A percentile compares a stretch with the other conserved stretches of the same genome.
Evolutionary conservation across 2,888 invertebrate species (phyloP).

Genomic region (Xestia c-nigrum): DNA sequence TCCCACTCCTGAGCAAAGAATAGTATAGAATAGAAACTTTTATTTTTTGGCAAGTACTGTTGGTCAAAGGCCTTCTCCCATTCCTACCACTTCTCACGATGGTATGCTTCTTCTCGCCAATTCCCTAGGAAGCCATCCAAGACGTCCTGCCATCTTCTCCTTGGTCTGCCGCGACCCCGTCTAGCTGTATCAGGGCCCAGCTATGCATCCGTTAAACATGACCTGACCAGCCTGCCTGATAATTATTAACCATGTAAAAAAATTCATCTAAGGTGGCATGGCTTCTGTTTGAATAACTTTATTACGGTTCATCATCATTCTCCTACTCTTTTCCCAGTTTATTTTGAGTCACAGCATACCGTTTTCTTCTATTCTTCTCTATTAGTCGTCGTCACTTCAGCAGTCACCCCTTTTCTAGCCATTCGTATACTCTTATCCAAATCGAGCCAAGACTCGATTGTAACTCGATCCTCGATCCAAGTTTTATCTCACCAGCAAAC

Average conservation of each 20-base stretch:
- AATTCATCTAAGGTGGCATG: not conserved
- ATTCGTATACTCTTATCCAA: not conserved
- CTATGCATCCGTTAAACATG: no score
- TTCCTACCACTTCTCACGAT: no score
- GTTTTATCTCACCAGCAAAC: conserved; percentile 51
- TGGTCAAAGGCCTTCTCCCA: no score
- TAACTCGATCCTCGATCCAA: conserved; percentile 21
- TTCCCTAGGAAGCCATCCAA: no score
- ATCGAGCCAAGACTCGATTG: conserved; percentile 15
- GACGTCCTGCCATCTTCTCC: no score
- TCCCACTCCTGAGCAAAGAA: no score
- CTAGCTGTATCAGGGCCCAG: no score
- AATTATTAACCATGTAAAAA: not conserved
- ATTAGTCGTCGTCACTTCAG: not conserved
- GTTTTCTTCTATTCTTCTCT: not conserved
- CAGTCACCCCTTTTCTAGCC: not conserved
- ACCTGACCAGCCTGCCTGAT: no score
- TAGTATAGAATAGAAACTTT: no score
- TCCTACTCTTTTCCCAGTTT: not conserved
- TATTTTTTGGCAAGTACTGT: no score
- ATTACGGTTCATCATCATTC: not conserved
- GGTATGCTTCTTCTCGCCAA: no score
- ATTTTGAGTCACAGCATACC: not conserved
- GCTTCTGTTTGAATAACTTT: not conserved
- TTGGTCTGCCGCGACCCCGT: no score